Evolutionary conservation across 2,797 vertebrate genomes (phyloP).

Genomic region (Lepus oiostolus): DNA sequence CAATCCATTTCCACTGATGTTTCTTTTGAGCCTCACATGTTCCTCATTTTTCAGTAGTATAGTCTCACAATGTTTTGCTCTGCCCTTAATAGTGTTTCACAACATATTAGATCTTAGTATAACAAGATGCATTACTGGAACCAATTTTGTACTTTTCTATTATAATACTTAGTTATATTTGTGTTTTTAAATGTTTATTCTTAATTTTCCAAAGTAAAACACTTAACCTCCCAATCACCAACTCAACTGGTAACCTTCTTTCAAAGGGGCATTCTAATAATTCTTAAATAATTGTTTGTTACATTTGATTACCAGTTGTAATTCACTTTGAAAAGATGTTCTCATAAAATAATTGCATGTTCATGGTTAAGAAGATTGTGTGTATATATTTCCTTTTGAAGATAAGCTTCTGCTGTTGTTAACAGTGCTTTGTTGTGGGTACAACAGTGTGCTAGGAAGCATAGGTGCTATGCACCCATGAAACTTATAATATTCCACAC

Average conservation of each 20-base stretch:
- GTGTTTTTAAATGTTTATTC: neutral
- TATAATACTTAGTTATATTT: neutral
- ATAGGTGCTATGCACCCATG: neutral
- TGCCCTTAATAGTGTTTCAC: neutral
- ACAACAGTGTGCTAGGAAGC: neutral
- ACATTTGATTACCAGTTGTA: neutral
- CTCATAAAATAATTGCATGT: neutral
- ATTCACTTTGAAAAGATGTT: neutral
- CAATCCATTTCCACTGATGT: neutral
- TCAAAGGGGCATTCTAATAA: neutral
- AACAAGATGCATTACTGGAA: neutral
- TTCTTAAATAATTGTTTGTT: neutral
- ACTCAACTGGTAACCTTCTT: neutral
- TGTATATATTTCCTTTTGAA: neutral
- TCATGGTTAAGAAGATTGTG: too few relatives aligned
- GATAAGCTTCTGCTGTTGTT: neutral
- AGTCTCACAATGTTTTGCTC: neutral
- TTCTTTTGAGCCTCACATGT: neutral
- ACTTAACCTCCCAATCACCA: neutral
- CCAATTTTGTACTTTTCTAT: neutral
- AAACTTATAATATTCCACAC: neutral
- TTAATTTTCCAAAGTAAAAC: neutral
- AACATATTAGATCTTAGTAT: neutral
- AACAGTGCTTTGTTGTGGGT: neutral
- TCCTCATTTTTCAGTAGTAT: neutral